Conservation (phyloP, 2,113 vertebrate species). For the Odontesthes bonariensis region DNA sequence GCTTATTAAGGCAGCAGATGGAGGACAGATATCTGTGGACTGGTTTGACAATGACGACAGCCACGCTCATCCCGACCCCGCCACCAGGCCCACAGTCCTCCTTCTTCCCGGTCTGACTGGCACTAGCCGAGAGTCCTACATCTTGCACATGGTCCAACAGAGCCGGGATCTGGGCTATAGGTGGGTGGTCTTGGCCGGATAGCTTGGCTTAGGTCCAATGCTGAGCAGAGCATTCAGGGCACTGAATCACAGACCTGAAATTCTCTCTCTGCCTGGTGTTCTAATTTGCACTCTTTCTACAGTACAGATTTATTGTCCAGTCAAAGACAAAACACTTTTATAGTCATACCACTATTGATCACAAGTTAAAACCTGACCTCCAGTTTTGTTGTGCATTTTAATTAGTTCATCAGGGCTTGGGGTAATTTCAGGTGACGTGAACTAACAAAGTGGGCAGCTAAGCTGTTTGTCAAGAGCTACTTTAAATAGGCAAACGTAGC, state of each 20-base stretch:
- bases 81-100: slow-evolving; percentile 91
- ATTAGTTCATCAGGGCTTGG: background rate
- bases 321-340: background rate
- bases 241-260: slow-evolving; percentile 33
- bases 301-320: slow-evolving; percentile 11
- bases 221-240: slow-evolving; percentile 21
- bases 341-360: background rate
- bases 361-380: background rate
- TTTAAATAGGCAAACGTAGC: slow-evolving; percentile 67
- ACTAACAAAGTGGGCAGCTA: slow-evolving; percentile 44
- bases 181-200: slow-evolving; percentile 79
- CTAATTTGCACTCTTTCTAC: slow-evolving; percentile 10
- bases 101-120: slow-evolving; percentile 95
- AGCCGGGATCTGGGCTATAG: slow-evolving; percentile 94
- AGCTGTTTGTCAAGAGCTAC: slow-evolving; percentile 50
- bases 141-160: slow-evolving; percentile 97
- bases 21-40: slow-evolving; percentile 98
- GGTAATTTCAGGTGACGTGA: slow-evolving; percentile 61
- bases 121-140: slow-evolving; percentile 97
- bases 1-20: slow-evolving; percentile 96
- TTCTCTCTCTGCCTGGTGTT: slow-evolving; percentile 8
- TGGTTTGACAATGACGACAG: slow-evolving; percentile 96
- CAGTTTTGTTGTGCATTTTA: slow-evolving; percentile 1
- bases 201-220: slow-evolving; percentile 24
- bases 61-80: slow-evolving; percentile 83